Percentiles rank a stretch among this genome's conserved stretches.
These are phyloP conservation scores for Anthoscopus minutus DNA, from an alignment of 2,113 vertebrate species.

Conservation along the genomic window DNA sequence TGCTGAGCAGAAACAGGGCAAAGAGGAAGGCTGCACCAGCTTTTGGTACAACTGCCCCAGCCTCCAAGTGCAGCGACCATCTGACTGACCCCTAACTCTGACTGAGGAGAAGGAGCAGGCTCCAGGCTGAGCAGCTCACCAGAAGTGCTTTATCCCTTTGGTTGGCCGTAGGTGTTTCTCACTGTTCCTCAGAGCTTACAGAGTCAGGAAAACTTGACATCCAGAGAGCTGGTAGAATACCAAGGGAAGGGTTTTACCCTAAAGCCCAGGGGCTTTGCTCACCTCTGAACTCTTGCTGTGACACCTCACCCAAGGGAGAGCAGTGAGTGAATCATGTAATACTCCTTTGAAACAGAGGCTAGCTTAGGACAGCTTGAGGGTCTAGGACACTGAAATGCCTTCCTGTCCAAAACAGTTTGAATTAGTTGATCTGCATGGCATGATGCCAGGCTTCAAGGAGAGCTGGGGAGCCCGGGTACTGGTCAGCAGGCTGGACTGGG, in stretches of 20 bases:
- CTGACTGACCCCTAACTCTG: neutral
- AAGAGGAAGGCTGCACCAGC: neutral
- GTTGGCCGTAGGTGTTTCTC: neutral
- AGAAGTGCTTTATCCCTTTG: neutral
- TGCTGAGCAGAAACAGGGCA: neutral
- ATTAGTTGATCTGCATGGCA: neutral
- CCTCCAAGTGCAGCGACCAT: neutral
- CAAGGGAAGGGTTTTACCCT: neutral
- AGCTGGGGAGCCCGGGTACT: neutral
- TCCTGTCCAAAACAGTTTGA: neutral
- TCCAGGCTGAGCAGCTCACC: neutral
- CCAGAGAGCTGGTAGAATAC: neutral
- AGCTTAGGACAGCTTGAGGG: neutral
- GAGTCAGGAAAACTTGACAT: neutral
- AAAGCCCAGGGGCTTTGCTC: neutral
- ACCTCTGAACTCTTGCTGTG: neutral
- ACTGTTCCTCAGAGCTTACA: neutral
- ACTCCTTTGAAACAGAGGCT: neutral
- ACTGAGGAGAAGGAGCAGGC: neutral
- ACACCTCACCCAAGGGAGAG: neutral
- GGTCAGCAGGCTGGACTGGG: neutral
- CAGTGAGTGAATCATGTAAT: neutral
- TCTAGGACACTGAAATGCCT: neutral
- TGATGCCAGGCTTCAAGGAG: neutral
- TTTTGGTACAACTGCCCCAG: neutral